Base-by-base conservation (phyloP, 2,797 vertebrate species). In the Rhinella marina region DNA sequence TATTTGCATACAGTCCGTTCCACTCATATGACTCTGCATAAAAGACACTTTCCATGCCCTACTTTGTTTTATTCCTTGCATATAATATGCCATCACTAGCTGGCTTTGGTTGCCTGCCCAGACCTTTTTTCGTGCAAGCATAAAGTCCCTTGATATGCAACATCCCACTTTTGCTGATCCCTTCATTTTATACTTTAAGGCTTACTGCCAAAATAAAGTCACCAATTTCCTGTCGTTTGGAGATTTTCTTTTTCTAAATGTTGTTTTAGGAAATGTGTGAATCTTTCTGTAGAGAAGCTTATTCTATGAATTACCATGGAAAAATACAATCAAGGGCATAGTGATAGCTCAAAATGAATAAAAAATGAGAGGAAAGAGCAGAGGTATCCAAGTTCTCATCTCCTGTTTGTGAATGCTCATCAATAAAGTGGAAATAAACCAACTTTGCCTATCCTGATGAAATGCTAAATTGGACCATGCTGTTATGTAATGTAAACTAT, bases 61-160 rank as follows among this genome's bases (percentile, higher is more conserved):
- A 75, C 70, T 68, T 82, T 88, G 64, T 85, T 85, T 88, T 84
- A 84, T 88, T 68, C 66, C 70, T 70, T 84, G 48, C 77, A 75
- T n/a, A 76, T 73, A 68, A 82, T 86, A 84, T 82, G 87, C 83
- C 76, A 85, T 88, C 78, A 25, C 48, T 85, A 59, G 68, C 70
- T 70, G 76, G 64, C 59, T 82, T 86, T 89, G 84, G 88, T 86
- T 77, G 29, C 29, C 32, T 89, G 88, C 88, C 84, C 79, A 89
- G 72, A 27, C 68, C 82, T 76, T 89, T 41, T 86, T 76, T 82
- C 48, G 54, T 82, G 78, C 78, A 86, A 82, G 79, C 86, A 89
- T 82, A 86, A 81, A 32, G 57, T 59, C 56, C 84, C 27, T 9
- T 86, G 70, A 80, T 82, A 76, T 89, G 84, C 57, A 66, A 68